Percentiles rank a stretch among this genome's conserved stretches.
These are phyloP conservation scores for Psettodes erumei DNA, from an alignment of 2,113 vertebrate genomes.

Conservation along the genomic window DNA sequence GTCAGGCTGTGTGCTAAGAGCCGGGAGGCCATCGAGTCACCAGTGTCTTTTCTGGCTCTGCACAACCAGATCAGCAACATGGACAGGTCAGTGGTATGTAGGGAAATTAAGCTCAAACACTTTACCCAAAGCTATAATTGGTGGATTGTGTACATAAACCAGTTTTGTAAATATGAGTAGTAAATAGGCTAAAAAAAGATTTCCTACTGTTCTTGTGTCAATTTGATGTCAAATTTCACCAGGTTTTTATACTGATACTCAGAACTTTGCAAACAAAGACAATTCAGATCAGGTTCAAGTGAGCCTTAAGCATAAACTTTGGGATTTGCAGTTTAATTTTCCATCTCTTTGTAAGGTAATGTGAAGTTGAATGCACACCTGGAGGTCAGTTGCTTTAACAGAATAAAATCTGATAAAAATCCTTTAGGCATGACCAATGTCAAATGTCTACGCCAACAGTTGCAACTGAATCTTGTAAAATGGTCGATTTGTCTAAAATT, in stretches of 20 bases:
- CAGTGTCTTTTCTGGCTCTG: constrained; percentile 95
- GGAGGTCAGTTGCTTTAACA: not conserved
- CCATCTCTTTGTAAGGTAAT: not conserved
- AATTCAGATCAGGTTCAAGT: too few species aligned
- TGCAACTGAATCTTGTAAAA: not conserved
- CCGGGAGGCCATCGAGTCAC: constrained; percentile 96
- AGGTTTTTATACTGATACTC: not conserved
- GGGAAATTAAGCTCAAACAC: not conserved
- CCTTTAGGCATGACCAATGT: not conserved
- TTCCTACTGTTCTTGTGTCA: not conserved
- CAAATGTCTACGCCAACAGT: not conserved
- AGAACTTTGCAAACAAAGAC: not conserved
- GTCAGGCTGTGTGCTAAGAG: constrained; percentile 98
- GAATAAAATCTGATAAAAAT: not conserved
- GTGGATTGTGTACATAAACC: not conserved
- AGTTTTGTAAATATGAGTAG: not conserved
- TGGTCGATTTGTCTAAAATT: not conserved
- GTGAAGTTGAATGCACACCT: not conserved
- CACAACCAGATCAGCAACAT: constrained; percentile 99
- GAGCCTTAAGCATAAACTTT: not conserved
- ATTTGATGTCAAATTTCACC: not conserved
- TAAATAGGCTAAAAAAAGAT: too few species aligned
- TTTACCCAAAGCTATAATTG: not conserved
- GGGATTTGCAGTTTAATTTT: not conserved
- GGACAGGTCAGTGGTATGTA: constrained; percentile 88